Conservation (phyloP, 2,113 vertebrate genomes). For the Phalacrocorax pelagicus region DNA sequence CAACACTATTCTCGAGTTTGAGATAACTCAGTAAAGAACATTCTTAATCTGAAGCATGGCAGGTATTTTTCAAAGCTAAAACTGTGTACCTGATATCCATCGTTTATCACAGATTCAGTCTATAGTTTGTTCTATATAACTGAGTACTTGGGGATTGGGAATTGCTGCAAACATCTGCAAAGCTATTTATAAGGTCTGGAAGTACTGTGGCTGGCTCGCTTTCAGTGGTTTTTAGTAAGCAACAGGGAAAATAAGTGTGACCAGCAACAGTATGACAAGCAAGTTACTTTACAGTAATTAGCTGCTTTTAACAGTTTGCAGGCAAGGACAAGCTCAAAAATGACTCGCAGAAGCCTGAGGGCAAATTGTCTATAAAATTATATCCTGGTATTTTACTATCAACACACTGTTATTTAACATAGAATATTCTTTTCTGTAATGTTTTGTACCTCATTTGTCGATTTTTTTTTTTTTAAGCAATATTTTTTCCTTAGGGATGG, state of each 20-base stretch:
- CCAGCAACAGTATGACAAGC: not conserved
- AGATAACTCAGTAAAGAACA: not conserved
- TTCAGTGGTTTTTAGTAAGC: not conserved
- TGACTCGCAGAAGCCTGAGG: not conserved
- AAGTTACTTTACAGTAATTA: not conserved
- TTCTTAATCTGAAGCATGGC: not conserved
- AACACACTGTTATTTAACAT: not conserved
- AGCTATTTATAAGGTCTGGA: not conserved
- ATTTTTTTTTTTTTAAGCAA: not conserved
- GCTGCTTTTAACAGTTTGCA: not conserved
- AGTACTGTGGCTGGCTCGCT: not conserved
- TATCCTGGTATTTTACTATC: not conserved
- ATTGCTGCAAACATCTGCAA: not conserved
- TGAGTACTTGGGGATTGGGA: not conserved
- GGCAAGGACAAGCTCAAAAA: not conserved
- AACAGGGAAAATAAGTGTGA: not conserved
- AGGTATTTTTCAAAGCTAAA: not conserved
- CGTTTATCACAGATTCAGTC: not conserved
- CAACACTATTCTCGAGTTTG: not conserved
- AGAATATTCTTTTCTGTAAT: not conserved
- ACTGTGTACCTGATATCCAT: not conserved
- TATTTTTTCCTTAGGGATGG: not conserved
- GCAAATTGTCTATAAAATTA: not conserved
- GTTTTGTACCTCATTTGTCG: not conserved
- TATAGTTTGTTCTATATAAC: not conserved